Evolutionary conservation across 2,797 vertebrate species (phyloP), one percentile per base, ranked within the genome.

Genomic region (Oreortyx pictus): DNA sequence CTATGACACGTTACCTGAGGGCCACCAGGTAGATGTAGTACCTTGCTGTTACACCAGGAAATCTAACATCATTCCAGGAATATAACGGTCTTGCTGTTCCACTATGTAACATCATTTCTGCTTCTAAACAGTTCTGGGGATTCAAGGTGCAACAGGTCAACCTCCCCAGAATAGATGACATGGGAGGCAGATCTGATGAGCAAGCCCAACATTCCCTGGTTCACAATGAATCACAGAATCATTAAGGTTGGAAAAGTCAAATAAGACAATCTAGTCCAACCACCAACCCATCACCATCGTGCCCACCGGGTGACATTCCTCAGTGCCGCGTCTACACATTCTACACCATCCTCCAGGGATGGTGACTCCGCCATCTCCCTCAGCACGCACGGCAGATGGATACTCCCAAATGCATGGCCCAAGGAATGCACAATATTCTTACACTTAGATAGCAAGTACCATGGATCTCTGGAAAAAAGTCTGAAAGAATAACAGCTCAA

Each of bases 361-460:
- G 17, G 50, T 27, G 27, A 27, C 27, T 44, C 20, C 2, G 8
- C 66, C 46, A 29, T 19, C 70, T 49, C 70, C 18, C 0, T 23
- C 73, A 46, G 25, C 31, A 33, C 2, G 3, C 11, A 33, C 33
- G 46, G 22, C 6, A 7, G 12, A 8, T 14, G 46, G 22, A 47
- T 8, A 75, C 4, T 54, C 61, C 66, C 22, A 4, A 87, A 25
- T 14, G 15, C 12, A 2, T 2, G 19, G 25, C 29, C 74, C 39
- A 56, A 62, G 59, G 39, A 16, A 44, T 16, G 44, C 16, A 14
- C 1, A 7, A 18, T 4, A 15, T 23, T 64, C n/a, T 49, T 15
- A 41, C 33, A n/a, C 19, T 2, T 46, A 0, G 1, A 1, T 44
- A 24, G 71, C 31, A 17, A 54, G 46, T 35, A 25, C 37, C 1